Evolutionary conservation across 2,888 invertebrate genomes (phyloP), one percentile per base, ranked within the genome.

Genomic region (Gastracanthus pulcherrimus): DNA sequence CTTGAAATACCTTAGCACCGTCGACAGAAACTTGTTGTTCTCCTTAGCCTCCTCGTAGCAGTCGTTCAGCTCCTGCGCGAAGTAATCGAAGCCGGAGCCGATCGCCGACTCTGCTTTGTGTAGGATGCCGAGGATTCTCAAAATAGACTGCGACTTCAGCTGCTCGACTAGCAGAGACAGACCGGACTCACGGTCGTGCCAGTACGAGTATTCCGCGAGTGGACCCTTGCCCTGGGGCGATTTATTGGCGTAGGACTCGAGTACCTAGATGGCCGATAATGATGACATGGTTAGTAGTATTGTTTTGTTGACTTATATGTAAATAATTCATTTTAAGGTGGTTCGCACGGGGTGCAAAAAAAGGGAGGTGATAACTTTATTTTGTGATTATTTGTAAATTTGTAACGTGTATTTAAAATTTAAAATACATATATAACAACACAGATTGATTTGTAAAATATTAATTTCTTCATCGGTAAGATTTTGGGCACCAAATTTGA

Each of bases 191-290:
- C 96, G 93, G 87, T 96, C 95, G 72, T 96, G 94, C 98, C 98
- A 98, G 87, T 96, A 96, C 82, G 95, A 95, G 88, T 96, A 96
- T 89, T 98, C 98, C 0, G 96, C 95, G 76, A 98, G 93, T 0
- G 98, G 97, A 0, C 96, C 96, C 81, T 95, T 94, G 0, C 96
- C 96, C 64, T 94, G 93, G 0, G 95, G 93, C 80, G 93, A 91
- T 93, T 90, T 90, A 4, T 62, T 86, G 23, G 81, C 77, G 51
- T 87, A 89, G 4, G 84, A 83, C 5, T 89, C 87, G 19, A 91
- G 31, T 4, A 90, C 81, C 89, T 89, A 48, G n/a, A n/a, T n/a
- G n/a, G n/a, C n/a, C n/a, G n/a, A n/a, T n/a, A n/a, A n/a, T n/a
- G n/a, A n/a, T n/a, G n/a, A n/a, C n/a, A n/a, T n/a, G n/a, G n/a